phyloP scores from a whole-genome alignment of 2,888 invertebrate species.

The Rotaria magnacalcarata region DNA sequence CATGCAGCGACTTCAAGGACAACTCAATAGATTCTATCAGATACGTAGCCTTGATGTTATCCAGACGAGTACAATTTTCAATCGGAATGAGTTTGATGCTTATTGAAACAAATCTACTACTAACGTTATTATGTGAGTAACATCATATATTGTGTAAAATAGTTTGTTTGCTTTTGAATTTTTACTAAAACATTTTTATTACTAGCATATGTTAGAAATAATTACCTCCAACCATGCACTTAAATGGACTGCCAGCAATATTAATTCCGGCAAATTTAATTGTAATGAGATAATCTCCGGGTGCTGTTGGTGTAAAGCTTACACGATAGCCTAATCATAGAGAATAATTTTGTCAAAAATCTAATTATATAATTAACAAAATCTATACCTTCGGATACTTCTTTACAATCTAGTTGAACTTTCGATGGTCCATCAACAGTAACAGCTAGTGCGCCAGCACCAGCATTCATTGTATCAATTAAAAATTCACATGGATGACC shows the following conservation, averaged over 20 bases:
- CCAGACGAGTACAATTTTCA: no score
- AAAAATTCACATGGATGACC: slow-evolving; percentile 74
- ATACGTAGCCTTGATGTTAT: no score
- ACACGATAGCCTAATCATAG: slow-evolving; percentile 70
- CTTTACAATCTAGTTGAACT: slow-evolving; percentile 85
- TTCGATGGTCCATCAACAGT: slow-evolving; percentile 88
- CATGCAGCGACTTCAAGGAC: no score
- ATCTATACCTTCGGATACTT: slow-evolving; percentile 72
- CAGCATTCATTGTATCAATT: slow-evolving; percentile 91
- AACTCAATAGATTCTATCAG: no score
- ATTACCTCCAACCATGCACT: slow-evolving; percentile 66
- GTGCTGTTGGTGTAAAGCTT: slow-evolving; percentile 85
- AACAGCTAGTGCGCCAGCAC: slow-evolving; percentile 64
- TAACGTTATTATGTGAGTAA: no score
- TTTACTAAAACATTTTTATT: no score
- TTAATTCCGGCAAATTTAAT: slow-evolving; percentile 89
- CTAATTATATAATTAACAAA: no score
- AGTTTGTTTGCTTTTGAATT: no score
- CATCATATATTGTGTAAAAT: no score
- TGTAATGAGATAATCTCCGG: slow-evolving; percentile 91
- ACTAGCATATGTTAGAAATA: neutral
- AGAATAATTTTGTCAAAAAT: no score
- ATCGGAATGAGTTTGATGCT: no score
- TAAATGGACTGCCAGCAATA: slow-evolving; percentile 91
- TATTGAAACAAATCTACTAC: no score